Base-by-base conservation (phyloP, 2,797 vertebrate genomes). In the Gymnoscopelus braueri region DNA sequence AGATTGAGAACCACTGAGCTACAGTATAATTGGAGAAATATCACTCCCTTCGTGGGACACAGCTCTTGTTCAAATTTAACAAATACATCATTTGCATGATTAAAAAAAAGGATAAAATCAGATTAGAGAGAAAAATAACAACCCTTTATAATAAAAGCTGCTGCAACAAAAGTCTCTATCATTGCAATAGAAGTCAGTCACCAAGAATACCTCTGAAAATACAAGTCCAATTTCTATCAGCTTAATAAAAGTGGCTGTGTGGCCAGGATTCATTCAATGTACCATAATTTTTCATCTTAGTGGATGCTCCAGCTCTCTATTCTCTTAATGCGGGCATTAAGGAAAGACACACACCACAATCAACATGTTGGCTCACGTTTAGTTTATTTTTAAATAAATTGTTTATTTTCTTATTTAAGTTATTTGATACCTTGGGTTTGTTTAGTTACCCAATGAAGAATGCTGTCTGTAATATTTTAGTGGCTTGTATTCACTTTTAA, bases 241-340 rank as follows among this genome's bases (percentile, higher is more conserved):
- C 32, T 7, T 29, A 1, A 29, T 29, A 29, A 29, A 29, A 29
- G 26, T 3, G 26, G 26, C 26, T 3, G 26, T 29, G 26, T 29
- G 26, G 26, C 26, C 2, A 29, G 26, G 26, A 29, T 29, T 29
- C 26, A 29, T 29, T 29, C 26, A 29, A 29, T 4, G 26, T 29
- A 29, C 26, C 26, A 29, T 29, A 0, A 10, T 55, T 55, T 11
- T 7, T 9, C 19, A 23, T 55, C 15, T 75, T 50, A 62, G 61
- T 69, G 87, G 80, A 63, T 85, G 81, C 82, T 92, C 67, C 69
- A 61, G 71, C 84, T 53, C 86, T 81, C 60, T 63, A 7, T 86
- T 95, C 94, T 95, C 96, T 96, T 97, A 96, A 96, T 97, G 96
- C 96, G 95, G 96, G 96, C 96, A 94, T 98, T 97, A 97, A 96